Base-by-base conservation (phyloP, 1,140 invertebrate genomes). In the Apis laboriosa region DNA sequence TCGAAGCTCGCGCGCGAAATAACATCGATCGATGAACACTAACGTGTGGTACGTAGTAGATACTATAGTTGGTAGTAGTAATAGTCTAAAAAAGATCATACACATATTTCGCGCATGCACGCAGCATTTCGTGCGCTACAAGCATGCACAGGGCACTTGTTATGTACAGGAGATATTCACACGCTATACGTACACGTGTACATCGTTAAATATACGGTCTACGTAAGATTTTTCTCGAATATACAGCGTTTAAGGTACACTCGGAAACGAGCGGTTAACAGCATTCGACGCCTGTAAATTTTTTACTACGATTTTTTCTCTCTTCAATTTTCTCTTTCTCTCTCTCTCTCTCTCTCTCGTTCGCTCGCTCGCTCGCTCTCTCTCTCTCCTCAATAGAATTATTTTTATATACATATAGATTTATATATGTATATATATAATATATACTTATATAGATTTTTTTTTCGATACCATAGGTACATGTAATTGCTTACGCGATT, bases 11-110 rank as follows among this genome's bases (percentile, higher is more conserved):
- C 71, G 58, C 68, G 72, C 80, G 24, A 81, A 76, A 71, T 66
- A 77, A 73, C 51, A 81, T 70, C 66, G 77, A 80, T 85, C 86
- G 75, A 86, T 88, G 84, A 88, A 88, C 80, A 88, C 84, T 84
- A 77, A 86, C 58, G 56, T 74, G 80, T 77, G 86, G 77, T 88
- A 86, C 83, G 49, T 66, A 86, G 24, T 53, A 67, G 55, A 15
- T 75, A 24, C 55, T 75, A 61, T 66, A 86, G 24, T 53, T 73
- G 55, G n/a, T 75, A 24, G 71, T 75, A 61, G 55, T 75, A 75
- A 55, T 77, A 49, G 43, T 70, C 75, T 87, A 71, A 70, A 83
- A 79, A 61, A 63, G 74, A 80, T 56, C 43, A 43, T 75, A 77
- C 80, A 77, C 80, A 28, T 56, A 71, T 78, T 76, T 75, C 75